phyloP scores from a whole-genome alignment of 2,888 invertebrate genomes.

The Limenitis camilla region DNA sequence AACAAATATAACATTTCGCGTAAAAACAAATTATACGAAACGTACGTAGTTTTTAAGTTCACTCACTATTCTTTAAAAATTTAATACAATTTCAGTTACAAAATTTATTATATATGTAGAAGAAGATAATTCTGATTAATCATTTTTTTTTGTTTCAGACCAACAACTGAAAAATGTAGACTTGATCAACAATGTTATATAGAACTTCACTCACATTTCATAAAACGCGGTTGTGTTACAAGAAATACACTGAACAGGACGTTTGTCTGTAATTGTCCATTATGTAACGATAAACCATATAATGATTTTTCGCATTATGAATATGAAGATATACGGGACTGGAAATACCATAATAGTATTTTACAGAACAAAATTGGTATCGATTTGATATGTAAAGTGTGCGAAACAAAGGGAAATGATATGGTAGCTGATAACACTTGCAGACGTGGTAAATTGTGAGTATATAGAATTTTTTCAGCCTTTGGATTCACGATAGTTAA shows the following conservation, averaged over 20 bases:
- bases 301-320: conserved; percentile 39
- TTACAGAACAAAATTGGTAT: conserved; percentile 34
- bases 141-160: background rate
- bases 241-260: conserved; percentile 43
- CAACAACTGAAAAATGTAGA: conserved; percentile 31
- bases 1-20: conserved; percentile 13
- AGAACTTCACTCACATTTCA: conserved; percentile 46
- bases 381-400: conserved; percentile 48
- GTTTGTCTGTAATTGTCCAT: conserved; percentile 55
- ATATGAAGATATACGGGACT: conserved; percentile 43
- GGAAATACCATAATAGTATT: conserved; percentile 50
- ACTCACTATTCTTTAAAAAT: too few relatives aligned
- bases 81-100: too few relatives aligned
- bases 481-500: background rate
- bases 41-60: too few relatives aligned
- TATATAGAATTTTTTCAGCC: conserved; percentile 10
- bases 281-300: conserved; percentile 55
- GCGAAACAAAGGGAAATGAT: conserved; percentile 42
- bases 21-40: conserved; percentile 20
- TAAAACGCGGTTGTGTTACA: conserved; percentile 49
- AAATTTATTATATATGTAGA: too few relatives aligned
- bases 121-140: background rate
- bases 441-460: conserved; percentile 42
- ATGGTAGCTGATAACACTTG: conserved; percentile 37
- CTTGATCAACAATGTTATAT: conserved; percentile 41